Percentiles rank a stretch among this genome's conserved stretches.
Evolutionary conservation across 2,888 invertebrate species (phyloP).

Genomic region (Rotaria macrura): DNA sequence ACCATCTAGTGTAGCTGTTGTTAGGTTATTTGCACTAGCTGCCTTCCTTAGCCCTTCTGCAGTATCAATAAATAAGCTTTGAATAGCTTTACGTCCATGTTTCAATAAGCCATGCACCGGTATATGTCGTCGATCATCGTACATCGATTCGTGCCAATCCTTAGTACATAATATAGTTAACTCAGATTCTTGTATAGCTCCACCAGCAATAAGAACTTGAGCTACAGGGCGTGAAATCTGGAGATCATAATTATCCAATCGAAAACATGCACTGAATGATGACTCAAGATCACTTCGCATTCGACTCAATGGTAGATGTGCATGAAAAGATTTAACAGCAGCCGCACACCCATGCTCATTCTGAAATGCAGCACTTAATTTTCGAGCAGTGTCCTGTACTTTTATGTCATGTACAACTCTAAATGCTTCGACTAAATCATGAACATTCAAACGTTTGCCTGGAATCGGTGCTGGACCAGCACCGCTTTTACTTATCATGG

Average conservation of each 20-base stretch:
- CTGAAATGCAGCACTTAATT: neutral
- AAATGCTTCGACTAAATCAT: neutral
- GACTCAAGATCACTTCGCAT: neutral
- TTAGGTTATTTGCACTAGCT: neutral
- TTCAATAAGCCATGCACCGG: neutral
- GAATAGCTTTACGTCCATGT: neutral
- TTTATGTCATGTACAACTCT: neutral
- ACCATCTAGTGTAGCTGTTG: neutral
- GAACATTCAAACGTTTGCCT: neutral
- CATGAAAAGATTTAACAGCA: neutral
- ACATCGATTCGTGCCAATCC: neutral
- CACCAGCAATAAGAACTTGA: neutral
- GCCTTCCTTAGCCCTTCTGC: neutral
- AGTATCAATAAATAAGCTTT: neutral
- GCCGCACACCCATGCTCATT: neutral
- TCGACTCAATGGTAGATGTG: neutral
- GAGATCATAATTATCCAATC: neutral
- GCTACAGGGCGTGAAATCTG: neutral
- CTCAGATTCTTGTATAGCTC: neutral
- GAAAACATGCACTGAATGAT: neutral
- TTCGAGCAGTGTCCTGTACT: neutral
- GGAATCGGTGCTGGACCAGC: neutral
- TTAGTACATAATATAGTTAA: neutral
- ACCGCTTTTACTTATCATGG: neutral
- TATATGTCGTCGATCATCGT: neutral